Conservation (phyloP, 2,113 vertebrate genomes). For the Ophthalmolycus amberensis region DNA sequence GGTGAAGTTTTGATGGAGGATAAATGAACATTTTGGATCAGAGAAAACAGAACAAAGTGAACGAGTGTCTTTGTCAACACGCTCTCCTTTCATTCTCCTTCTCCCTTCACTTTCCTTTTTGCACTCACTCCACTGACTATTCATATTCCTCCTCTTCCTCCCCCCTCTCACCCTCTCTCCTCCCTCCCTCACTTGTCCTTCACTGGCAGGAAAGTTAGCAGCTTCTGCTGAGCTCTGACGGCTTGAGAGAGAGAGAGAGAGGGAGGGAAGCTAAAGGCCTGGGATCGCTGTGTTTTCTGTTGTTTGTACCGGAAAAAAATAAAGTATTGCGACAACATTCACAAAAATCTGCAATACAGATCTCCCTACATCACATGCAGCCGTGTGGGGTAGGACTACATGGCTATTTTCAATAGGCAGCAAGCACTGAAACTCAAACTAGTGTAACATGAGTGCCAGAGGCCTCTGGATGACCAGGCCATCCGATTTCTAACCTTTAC, state of each 20-base stretch:
- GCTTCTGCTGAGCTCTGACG: constrained; percentile 58
- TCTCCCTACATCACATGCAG: constrained; percentile 11
- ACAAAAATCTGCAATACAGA: constrained; percentile 6
- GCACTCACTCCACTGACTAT: constrained; percentile 73
- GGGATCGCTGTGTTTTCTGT: constrained; percentile 10
- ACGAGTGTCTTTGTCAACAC: constrained; percentile 70
- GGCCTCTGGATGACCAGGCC: constrained; percentile 56
- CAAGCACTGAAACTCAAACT: constrained; percentile 71
- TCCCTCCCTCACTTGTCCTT: constrained; percentile 64
- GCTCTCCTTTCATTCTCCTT: constrained; percentile 64
- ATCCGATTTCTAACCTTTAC: constrained; percentile 63
- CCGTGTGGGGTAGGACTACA: constrained; percentile 51
- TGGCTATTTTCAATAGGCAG: constrained; percentile 70
- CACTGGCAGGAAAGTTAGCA: constrained; percentile 70
- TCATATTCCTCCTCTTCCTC: constrained; percentile 69
- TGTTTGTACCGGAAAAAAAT: neutral
- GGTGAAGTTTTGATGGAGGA: constrained; percentile 59
- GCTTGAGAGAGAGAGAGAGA: constrained; percentile 14
- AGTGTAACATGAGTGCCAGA: constrained; percentile 69
- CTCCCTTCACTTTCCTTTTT: constrained; percentile 68
- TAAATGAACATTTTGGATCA: constrained; percentile 54
- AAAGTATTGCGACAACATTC: neutral
- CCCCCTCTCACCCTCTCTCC: constrained; percentile 7
- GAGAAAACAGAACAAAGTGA: constrained; percentile 63
- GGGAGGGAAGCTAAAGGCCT: constrained; percentile 35